Evolutionary conservation across 1,140 invertebrate genomes (phyloP).

Genomic region (Camponotus vicinus): DNA sequence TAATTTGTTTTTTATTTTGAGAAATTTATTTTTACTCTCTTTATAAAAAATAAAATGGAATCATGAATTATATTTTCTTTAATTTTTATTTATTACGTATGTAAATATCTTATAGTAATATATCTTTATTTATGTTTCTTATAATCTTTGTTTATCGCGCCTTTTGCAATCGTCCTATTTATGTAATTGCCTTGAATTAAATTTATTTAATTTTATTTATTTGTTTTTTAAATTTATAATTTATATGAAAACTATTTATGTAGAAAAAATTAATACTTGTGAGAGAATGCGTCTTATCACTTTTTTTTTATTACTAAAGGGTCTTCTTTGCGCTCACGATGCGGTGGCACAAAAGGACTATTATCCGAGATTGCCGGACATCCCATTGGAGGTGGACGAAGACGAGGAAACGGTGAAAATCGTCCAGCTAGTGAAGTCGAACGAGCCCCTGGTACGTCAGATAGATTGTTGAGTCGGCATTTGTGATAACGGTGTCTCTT

Average conservation of each 20-base stretch:
- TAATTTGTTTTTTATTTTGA: neutral
- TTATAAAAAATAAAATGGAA: too few species aligned
- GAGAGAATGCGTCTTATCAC: neutral
- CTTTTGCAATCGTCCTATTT: neutral
- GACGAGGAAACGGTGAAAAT: slow-evolving; percentile 99
- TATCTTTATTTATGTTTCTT: neutral
- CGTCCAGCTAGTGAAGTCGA: slow-evolving; percentile 98
- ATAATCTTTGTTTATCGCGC: neutral
- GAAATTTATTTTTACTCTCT: neutral
- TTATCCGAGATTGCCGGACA: slow-evolving; percentile 95
- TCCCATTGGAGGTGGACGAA: slow-evolving; percentile 95
- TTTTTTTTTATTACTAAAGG: slow-evolving; percentile 86
- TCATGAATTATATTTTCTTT: too few species aligned
- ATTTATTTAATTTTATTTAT: neutral
- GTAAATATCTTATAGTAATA: neutral
- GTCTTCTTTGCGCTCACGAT: slow-evolving; percentile 96
- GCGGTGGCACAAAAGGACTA: slow-evolving; percentile 98
- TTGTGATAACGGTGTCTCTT: slow-evolving; percentile 41
- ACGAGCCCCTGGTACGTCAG: slow-evolving; percentile 96
- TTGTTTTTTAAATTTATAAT: neutral
- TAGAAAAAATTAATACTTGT: neutral
- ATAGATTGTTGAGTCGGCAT: slow-evolving; percentile 52
- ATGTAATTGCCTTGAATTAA: neutral
- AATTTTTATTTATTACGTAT: too few species aligned
- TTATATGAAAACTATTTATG: neutral